Evolutionary conservation across 2,113 vertebrate genomes (phyloP).

Genomic region (Brachyhypopomus gauderio): DNA sequence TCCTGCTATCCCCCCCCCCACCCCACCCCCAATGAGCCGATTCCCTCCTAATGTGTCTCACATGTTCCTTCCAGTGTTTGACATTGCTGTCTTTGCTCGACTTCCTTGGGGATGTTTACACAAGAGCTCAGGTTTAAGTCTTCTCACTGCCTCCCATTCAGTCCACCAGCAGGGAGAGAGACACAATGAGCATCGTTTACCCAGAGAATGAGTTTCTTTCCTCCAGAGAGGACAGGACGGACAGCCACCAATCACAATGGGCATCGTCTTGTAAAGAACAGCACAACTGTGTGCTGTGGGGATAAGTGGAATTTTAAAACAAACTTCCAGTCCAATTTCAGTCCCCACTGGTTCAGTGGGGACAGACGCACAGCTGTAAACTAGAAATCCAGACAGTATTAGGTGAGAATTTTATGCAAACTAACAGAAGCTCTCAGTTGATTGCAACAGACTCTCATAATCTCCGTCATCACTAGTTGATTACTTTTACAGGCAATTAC

Average conservation of each 20-base stretch:
- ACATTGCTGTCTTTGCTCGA: slow-evolving; percentile 60
- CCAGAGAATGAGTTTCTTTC: slow-evolving; percentile 49
- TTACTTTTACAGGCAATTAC: slow-evolving; percentile 46
- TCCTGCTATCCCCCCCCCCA: slow-evolving; percentile 8
- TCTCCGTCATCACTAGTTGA: slow-evolving; percentile 15
- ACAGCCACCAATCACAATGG: slow-evolving; percentile 28
- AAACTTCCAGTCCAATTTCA: slow-evolving; percentile 29
- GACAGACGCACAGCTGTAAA: neutral
- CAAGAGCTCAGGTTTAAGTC: slow-evolving; percentile 62
- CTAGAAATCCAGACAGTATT: slow-evolving; percentile 9
- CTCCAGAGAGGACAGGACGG: slow-evolving; percentile 39
- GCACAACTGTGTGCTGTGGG: slow-evolving; percentile 38
- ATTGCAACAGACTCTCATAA: slow-evolving; percentile 30
- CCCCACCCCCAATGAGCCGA: slow-evolving; percentile 32
- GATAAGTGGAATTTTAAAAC: slow-evolving; percentile 37
- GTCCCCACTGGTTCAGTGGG: slow-evolving; percentile 1
- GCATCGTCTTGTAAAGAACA: slow-evolving; percentile 33
- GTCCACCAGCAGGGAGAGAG: slow-evolving; percentile 20
- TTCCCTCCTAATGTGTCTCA: slow-evolving; percentile 65
- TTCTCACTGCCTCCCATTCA: slow-evolving; percentile 35
- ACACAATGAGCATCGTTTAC: slow-evolving; percentile 46
- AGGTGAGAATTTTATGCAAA: slow-evolving; percentile 6
- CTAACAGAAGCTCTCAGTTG: slow-evolving; percentile 10
- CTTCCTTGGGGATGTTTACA: slow-evolving; percentile 66
- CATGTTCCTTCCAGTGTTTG: slow-evolving; percentile 68